Conservation (phyloP, 1,140 invertebrate species). For the Panulirus ornatus region DNA sequence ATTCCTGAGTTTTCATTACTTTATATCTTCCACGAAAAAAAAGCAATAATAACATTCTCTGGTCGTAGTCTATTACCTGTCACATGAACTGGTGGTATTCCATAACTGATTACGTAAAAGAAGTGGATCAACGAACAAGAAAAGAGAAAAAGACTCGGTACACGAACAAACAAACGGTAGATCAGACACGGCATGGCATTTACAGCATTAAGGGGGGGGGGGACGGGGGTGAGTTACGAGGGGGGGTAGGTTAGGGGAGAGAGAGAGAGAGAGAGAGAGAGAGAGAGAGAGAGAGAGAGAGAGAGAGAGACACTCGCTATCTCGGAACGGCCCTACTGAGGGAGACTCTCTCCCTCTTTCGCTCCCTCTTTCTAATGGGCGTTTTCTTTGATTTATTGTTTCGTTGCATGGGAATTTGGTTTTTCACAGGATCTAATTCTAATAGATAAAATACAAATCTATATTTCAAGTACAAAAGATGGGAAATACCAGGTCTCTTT, state of each 20-base stretch:
- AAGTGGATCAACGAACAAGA: neutral
- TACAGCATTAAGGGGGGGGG: conserved; percentile 61
- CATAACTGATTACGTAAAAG: neutral
- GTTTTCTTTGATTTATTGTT: conserved; percentile 25
- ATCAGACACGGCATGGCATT: conserved; percentile 63
- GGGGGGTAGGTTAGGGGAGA: conserved; percentile 30
- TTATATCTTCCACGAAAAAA: neutral
- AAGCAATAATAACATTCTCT: neutral
- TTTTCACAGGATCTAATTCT: neutral
- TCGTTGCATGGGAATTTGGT: conserved; percentile 20
- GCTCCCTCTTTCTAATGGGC: conserved; percentile 47
- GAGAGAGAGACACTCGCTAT: conserved; percentile 49
- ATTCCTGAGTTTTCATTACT: conserved; percentile 47
- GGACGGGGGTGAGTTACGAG: conserved; percentile 44
- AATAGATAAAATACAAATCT: neutral
- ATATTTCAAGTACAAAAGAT: neutral
- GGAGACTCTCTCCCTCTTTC: conserved; percentile 60
- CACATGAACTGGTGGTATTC: neutral
- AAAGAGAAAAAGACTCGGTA: conserved; percentile 17
- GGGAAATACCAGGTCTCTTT: neutral
- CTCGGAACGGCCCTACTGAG: conserved; percentile 73
- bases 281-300: conserved; percentile 1
- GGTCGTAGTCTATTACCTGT: neutral
- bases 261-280: conserved; percentile 23
- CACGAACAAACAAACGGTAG: conserved; percentile 64